Conservation (phyloP, 2,797 vertebrate species). For the Oreortyx pictus region DNA sequence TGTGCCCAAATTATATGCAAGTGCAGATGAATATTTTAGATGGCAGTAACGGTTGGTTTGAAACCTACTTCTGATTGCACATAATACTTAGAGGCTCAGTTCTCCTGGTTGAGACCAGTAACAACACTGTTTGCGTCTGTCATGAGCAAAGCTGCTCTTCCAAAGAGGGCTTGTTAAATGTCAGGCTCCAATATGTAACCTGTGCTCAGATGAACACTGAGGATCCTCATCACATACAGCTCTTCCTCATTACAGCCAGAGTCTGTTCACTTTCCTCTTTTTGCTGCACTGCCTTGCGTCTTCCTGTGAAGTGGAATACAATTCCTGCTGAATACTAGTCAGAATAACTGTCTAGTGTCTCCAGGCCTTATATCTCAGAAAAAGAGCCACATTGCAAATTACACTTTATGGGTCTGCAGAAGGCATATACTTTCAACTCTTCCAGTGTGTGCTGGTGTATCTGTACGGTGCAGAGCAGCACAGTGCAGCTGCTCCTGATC, state of each 20-base stretch:
- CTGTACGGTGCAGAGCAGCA: not conserved
- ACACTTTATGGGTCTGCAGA: not conserved
- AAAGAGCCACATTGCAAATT: not conserved
- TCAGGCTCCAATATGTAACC: not conserved
- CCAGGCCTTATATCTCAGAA: not conserved
- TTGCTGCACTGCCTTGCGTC: not conserved
- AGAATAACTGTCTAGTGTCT: not conserved
- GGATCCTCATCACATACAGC: not conserved
- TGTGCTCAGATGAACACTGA: not conserved
- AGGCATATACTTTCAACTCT: not conserved
- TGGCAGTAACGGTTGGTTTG: not conserved
- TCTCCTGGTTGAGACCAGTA: not conserved
- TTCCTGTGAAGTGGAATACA: not conserved
- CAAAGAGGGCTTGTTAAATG: not conserved
- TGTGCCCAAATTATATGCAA: not conserved
- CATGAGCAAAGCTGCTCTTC: not conserved
- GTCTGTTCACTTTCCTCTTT: not conserved
- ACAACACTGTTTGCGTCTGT: not conserved
- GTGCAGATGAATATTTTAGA: not conserved
- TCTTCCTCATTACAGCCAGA: not conserved
- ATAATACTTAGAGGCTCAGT: not conserved
- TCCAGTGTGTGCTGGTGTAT: not conserved
- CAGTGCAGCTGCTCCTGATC: not conserved
- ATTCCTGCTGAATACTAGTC: not conserved
- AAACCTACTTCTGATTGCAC: not conserved